phyloP scores from a whole-genome alignment of 2,113 vertebrate genomes.

The Megaceryle maxima region DNA sequence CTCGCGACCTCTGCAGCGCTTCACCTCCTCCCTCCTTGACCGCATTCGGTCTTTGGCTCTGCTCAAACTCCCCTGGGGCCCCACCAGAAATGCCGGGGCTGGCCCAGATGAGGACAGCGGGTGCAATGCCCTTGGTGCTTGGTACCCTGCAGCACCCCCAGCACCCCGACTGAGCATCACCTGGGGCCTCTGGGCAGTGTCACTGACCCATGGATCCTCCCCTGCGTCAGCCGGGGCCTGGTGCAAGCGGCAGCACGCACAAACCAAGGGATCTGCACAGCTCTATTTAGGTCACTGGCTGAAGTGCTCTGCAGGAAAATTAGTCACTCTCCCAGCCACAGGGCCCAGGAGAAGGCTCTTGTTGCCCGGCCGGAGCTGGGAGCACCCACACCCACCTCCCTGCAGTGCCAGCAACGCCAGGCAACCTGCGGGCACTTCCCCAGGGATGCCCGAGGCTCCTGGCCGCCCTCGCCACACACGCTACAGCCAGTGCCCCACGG shows the following conservation, averaged over 20 bases:
- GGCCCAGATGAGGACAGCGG: rapidly evolving
- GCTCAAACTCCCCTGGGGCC: rapidly evolving
- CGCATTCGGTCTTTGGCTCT: not conserved
- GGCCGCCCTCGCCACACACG: rapidly evolving
- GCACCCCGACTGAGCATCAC: not conserved
- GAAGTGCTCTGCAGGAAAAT: slow-evolving; percentile 18
- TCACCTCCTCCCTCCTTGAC: rapidly evolving
- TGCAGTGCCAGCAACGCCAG: rapidly evolving
- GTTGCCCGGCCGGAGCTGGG: not conserved
- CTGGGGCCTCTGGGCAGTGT: rapidly evolving
- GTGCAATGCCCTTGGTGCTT: rapidly evolving
- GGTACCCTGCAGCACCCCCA: rapidly evolving
- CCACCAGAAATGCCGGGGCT: not conserved
- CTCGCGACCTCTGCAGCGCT: rapidly evolving
- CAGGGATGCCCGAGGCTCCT: not conserved
- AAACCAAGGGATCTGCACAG: not conserved
- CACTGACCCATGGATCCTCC: not conserved
- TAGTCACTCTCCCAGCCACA: not conserved
- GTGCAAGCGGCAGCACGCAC: rapidly evolving
- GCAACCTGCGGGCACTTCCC: not conserved
- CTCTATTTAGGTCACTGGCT: slow-evolving; percentile 49
- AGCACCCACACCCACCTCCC: not conserved
- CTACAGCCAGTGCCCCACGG: rapidly evolving
- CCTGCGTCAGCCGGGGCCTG: not conserved
- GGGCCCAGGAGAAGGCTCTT: not conserved